These are phyloP conservation scores for Podarcis lilfordi DNA, from an alignment of 2,797 vertebrate species.

Conservation along the genomic window DNA sequence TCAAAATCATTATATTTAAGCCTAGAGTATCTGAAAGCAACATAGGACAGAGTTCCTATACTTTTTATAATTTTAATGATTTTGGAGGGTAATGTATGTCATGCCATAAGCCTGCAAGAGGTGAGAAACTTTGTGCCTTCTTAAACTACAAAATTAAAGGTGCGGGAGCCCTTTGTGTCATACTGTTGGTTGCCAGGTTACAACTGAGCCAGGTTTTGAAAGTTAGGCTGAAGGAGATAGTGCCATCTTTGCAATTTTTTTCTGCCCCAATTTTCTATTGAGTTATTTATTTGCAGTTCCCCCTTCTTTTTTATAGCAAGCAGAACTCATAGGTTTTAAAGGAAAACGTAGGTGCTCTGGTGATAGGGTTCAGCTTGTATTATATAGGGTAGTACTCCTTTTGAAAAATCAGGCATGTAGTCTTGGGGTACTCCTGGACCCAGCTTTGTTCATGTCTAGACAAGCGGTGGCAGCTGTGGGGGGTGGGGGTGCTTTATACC, in stretches of 20 bases:
- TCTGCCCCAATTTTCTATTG: background rate
- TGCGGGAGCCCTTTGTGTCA: too few relatives aligned
- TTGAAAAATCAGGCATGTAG: background rate
- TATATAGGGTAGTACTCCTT: background rate
- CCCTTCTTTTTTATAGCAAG: background rate
- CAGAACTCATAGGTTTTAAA: background rate
- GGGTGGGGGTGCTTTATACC: background rate
- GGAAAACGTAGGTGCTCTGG: background rate
- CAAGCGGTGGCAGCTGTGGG: background rate
- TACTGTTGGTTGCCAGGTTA: background rate
- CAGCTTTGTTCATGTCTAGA: background rate
- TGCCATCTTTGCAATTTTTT: background rate
- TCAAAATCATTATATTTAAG: background rate
- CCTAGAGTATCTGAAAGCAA: background rate
- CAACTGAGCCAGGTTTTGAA: background rate
- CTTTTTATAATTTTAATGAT: background rate
- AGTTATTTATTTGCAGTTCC: background rate
- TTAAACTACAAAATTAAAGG: background rate
- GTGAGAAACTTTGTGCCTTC: background rate
- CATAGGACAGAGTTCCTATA: background rate
- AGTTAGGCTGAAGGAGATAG: background rate
- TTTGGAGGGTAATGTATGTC: too few relatives aligned
- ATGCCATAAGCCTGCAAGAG: background rate
- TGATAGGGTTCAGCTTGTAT: background rate
- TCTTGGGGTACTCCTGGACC: background rate